A percentile compares a stretch with the other conserved stretches of the same genome.
Conservation (phyloP, 2,888 invertebrate species). For the Spilarctia lutea region DNA sequence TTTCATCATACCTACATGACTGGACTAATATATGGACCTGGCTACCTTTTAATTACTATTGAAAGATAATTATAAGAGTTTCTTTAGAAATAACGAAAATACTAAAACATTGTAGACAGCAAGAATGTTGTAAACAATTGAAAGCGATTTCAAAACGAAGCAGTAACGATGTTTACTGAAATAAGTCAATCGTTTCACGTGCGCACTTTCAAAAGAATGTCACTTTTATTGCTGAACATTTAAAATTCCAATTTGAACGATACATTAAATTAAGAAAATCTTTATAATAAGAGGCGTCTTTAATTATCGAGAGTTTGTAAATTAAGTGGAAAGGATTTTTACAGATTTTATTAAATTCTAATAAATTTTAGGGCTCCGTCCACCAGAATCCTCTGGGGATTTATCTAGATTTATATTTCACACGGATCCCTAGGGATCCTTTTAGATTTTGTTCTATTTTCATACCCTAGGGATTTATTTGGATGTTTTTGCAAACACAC, state of each 20-base stretch:
- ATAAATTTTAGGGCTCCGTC: no score
- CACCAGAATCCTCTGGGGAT: no score
- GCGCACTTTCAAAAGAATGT: conserved; percentile 23
- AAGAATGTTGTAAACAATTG: neutral
- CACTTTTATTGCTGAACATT: neutral
- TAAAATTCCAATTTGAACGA: conserved; percentile 16
- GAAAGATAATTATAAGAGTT: no score
- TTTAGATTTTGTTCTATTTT: no score
- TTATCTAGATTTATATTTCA: no score
- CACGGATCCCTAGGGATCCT: no score
- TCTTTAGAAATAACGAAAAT: no score
- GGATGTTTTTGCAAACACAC: no score
- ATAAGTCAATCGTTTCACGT: conserved; percentile 25
- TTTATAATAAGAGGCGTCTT: neutral
- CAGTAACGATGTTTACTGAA: conserved; percentile 17
- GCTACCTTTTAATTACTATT: no score
- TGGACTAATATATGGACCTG: no score
- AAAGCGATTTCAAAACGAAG: conserved; percentile 19
- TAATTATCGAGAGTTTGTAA: neutral
- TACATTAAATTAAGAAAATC: neutral
- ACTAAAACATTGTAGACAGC: neutral
- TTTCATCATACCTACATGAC: no score
- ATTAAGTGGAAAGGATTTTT: neutral
- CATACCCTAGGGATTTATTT: no score
- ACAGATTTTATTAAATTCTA: neutral